Conservation (phyloP, 2,797 vertebrate species). For the Danionella dracula region DNA sequence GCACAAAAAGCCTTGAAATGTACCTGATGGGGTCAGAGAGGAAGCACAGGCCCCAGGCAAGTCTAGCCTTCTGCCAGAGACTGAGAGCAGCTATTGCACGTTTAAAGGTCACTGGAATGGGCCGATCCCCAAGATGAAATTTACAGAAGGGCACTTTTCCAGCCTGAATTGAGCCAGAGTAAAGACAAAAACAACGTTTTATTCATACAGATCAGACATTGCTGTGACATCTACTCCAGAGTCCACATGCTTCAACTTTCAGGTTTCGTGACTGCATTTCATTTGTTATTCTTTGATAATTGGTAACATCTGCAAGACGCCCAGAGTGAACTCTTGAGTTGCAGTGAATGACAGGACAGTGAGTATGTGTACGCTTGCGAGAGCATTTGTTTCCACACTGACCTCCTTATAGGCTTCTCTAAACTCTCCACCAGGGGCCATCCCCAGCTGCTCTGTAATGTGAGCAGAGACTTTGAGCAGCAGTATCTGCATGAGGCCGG, state of each 20-base stretch:
- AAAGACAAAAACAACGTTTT: neutral
- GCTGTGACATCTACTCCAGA: neutral
- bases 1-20: neutral
- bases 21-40: conserved; percentile 98
- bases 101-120: conserved; percentile 97
- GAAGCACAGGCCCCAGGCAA: conserved; percentile 97
- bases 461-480: conserved; percentile 97
- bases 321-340: conserved; percentile 2
- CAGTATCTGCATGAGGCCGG: conserved; percentile 97
- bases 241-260: neutral
- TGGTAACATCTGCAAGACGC: neutral
- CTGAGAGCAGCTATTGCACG: conserved; percentile 95
- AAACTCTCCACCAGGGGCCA: conserved; percentile 98
- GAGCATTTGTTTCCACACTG: neutral
- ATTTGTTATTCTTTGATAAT: conserved; percentile 4
- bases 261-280: neutral
- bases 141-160: conserved; percentile 96
- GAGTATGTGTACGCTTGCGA: neutral
- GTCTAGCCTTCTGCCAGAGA: conserved; percentile 94
- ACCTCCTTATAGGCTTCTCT: conserved; percentile 97
- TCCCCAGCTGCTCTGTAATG: conserved; percentile 96
- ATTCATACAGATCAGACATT: neutral
- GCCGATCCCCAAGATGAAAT: conserved; percentile 94
- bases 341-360: conserved; percentile 1
- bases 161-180: conserved; percentile 65